Evolutionary conservation across 2,113 vertebrate genomes (phyloP).

Genomic region (Origma solitaria): DNA sequence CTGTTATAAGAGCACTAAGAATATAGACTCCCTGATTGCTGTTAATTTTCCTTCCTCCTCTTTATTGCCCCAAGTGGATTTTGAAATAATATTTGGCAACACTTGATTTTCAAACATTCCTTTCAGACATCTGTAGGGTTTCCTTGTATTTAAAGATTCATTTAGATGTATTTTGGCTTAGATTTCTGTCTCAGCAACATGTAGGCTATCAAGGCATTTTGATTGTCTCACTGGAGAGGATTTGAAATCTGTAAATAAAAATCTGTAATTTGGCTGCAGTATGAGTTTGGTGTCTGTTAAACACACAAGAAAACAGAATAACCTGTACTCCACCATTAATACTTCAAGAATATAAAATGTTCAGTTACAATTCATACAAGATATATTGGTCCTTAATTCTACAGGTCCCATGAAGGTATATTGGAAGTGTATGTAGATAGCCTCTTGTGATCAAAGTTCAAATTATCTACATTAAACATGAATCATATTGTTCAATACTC

Average conservation of each 20-base stretch:
- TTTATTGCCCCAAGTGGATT: background rate
- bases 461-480: background rate
- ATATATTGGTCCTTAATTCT: background rate
- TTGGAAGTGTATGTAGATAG: background rate
- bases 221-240: background rate
- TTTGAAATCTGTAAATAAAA: background rate
- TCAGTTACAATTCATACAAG: background rate
- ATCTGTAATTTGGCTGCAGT: background rate
- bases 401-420: background rate
- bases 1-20: background rate
- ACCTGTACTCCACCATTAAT: background rate
- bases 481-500: background rate
- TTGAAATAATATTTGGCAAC: background rate
- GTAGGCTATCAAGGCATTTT: background rate
- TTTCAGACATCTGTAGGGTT: background rate
- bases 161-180: background rate
- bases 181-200: background rate
- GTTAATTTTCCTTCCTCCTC: background rate
- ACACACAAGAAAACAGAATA: background rate
- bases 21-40: background rate
- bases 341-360: background rate
- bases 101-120: background rate
- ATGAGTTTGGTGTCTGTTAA: background rate
- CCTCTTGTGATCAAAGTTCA: background rate
- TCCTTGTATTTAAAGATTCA: background rate